Evolutionary conservation across 2,888 invertebrate species (phyloP).

Genomic region (Cheilosia impressa): DNA sequence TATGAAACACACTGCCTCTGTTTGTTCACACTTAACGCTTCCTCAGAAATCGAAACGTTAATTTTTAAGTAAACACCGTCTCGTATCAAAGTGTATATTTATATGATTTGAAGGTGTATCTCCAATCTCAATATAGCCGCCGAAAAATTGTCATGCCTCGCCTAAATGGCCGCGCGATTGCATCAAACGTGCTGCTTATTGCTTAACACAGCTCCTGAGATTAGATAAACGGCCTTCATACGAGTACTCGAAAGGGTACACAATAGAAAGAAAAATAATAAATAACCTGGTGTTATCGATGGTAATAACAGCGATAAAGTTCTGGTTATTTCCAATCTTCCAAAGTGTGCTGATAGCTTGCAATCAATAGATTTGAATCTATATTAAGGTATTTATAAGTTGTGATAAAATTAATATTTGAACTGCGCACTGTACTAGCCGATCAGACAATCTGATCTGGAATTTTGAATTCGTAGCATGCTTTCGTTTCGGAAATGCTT

Average conservation of each 20-base stretch:
- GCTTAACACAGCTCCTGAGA: conserved; percentile 28
- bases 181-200: conserved; percentile 4
- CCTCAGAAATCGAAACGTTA: no score
- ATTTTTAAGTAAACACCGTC: no score
- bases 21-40: no score
- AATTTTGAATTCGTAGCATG: not conserved
- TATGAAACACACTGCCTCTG: no score
- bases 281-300: conserved; percentile 22
- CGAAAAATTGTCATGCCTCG: no score
- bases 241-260: conserved; percentile 3
- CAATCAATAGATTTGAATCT: conserved; percentile 30
- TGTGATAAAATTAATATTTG: conserved; percentile 14
- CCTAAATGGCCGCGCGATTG: not conserved
- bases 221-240: conserved; percentile 40
- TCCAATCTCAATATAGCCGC: no score
- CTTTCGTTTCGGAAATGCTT: no score
- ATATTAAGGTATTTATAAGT: conserved; percentile 22
- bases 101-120: no score
- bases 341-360: conserved; percentile 30
- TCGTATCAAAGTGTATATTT: no score
- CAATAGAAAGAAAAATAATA: conserved; percentile 1
- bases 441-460: no score
- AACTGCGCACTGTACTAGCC: not conserved
- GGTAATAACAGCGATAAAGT: conserved; percentile 39
- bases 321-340: conserved; percentile 35